These are phyloP conservation scores for Squalus acanthias DNA, from an alignment of 2,797 vertebrate genomes.

Conservation along the genomic window DNA sequence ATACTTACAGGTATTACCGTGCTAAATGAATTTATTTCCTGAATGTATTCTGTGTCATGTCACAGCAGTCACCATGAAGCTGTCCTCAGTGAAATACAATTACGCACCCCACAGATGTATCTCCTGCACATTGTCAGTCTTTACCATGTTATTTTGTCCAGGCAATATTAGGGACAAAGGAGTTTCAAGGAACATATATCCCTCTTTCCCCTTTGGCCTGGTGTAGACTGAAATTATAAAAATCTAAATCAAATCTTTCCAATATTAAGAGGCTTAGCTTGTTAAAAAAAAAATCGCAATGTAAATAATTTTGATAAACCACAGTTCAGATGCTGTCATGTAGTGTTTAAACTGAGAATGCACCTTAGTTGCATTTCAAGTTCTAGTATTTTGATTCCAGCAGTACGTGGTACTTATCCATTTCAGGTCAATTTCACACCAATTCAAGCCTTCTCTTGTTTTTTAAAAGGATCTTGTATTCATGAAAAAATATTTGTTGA, in stretches of 20 bases:
- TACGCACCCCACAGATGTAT: not conserved
- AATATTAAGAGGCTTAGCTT: not conserved
- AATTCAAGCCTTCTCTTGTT: not conserved
- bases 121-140: constrained; percentile 1
- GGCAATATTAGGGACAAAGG: not conserved
- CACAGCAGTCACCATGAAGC: not conserved
- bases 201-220: not conserved
- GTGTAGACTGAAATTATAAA: not conserved
- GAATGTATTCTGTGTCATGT: constrained; percentile 17
- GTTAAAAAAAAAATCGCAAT: not conserved
- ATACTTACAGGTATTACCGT: not conserved
- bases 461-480: not conserved
- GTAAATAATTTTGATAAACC: not conserved
- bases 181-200: not conserved
- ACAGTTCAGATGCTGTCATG: not conserved
- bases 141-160: constrained; percentile 16
- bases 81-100: constrained; percentile 6
- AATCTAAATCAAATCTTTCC: not conserved
- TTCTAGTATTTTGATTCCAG: not conserved
- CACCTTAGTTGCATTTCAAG: not conserved
- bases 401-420: not conserved
- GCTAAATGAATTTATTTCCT: constrained; percentile 4
- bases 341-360: not conserved
- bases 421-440: not conserved
- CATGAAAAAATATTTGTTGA: not conserved